Evolutionary conservation across 2,113 vertebrate species (phyloP).

Genomic region (Campylorhamphus procurvoides): DNA sequence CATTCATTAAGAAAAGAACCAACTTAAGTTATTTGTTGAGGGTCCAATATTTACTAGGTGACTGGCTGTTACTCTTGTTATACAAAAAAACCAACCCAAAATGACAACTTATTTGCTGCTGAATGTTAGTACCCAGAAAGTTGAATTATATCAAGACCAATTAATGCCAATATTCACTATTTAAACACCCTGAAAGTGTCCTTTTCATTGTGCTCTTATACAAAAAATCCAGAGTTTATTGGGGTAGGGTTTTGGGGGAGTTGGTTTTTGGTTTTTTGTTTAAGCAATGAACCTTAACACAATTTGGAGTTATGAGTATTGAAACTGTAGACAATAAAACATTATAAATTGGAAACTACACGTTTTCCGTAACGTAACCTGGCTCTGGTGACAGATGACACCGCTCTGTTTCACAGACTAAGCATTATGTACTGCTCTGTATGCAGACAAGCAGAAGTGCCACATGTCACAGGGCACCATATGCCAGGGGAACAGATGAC

Average conservation of each 20-base stretch:
- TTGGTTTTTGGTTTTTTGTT: background rate
- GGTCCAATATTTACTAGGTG: background rate
- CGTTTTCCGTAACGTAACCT: background rate
- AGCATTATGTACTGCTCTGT: background rate
- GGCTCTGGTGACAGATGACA: background rate
- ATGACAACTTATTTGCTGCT: background rate
- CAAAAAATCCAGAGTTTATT: background rate
- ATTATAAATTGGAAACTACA: background rate
- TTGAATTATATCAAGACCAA: background rate
- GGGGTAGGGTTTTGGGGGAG: accelerated
- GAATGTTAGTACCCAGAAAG: background rate
- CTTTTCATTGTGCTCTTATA: background rate
- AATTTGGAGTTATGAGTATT: background rate
- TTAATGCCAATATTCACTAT: background rate
- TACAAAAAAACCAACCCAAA: background rate
- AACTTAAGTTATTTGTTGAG: background rate
- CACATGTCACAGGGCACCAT: background rate
- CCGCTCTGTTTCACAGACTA: background rate
- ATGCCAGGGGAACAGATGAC: background rate
- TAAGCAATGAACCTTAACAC: background rate
- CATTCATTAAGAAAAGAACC: background rate
- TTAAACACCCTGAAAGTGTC: background rate
- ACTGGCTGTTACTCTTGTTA: background rate
- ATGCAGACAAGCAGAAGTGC: background rate
- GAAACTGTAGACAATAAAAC: background rate